A percentile compares a stretch with the other conserved stretches of the same genome.
These are phyloP conservation scores for Halcyon badia DNA, from an alignment of 2,797 vertebrate species.

Conservation along the genomic window DNA sequence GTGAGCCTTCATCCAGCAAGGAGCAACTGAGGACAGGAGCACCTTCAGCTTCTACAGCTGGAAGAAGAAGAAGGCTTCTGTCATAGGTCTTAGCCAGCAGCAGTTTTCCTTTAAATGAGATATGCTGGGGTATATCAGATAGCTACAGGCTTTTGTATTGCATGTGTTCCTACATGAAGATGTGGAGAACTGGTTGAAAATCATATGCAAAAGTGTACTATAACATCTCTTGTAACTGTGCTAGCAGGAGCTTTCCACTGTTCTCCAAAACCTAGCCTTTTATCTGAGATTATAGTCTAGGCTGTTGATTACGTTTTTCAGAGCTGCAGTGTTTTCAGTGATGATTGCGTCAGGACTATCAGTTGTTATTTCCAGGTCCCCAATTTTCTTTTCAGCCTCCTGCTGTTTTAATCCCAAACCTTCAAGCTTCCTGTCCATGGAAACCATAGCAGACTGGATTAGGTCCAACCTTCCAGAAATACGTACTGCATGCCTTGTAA, in stretches of 20 bases:
- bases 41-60: neutral
- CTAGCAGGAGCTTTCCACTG: neutral
- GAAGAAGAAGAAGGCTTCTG: neutral
- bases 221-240: neutral
- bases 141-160: neutral
- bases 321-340: conserved; percentile 12
- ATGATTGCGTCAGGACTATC: conserved; percentile 45
- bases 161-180: neutral
- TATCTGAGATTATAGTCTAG: conserved; percentile 25
- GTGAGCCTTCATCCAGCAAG: neutral
- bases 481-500: neutral
- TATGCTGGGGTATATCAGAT: neutral
- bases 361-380: conserved; percentile 60
- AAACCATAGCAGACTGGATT: conserved; percentile 63
- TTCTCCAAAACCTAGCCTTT: neutral
- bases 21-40: neutral
- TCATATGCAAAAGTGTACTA: neutral
- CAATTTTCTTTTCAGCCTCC: conserved; percentile 66
- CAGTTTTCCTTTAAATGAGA: neutral
- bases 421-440: conserved; percentile 62
- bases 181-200: neutral
- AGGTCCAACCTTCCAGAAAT: conserved; percentile 43
- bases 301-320: conserved; percentile 38
- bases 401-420: conserved; percentile 57
- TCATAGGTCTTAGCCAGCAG: neutral